Evolutionary conservation across 2,888 invertebrate species (phyloP).

Genomic region (Cephus spinipes): DNA sequence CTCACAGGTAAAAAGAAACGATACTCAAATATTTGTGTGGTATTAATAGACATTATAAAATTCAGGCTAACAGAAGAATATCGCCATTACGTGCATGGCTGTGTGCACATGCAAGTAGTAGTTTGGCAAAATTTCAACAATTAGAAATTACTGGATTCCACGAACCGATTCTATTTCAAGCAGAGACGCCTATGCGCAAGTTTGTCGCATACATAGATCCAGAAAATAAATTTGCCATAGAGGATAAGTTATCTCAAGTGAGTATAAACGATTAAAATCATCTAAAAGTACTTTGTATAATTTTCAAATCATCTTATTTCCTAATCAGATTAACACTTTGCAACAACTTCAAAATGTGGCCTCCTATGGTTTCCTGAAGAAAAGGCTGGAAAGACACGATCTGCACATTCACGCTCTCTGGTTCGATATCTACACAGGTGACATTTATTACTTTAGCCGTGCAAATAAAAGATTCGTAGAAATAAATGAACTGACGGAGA

Average conservation of each 20-base stretch:
- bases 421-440: slow-evolving; percentile 98
- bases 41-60: background rate
- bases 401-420: slow-evolving; percentile 94
- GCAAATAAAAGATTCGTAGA: slow-evolving; percentile 86
- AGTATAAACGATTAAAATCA: slow-evolving; percentile 26
- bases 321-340: slow-evolving; percentile 81
- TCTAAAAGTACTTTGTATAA: background rate
- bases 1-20: slow-evolving; percentile 69
- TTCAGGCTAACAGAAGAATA: slow-evolving; percentile 79
- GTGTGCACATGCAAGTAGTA: slow-evolving; percentile 85
- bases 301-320: slow-evolving; percentile 6
- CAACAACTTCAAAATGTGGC: slow-evolving; percentile 94
- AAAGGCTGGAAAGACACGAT: slow-evolving; percentile 82
- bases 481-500: slow-evolving; percentile 86
- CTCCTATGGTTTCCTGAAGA: slow-evolving; percentile 90
- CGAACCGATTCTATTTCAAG: slow-evolving; percentile 86
- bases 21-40: background rate
- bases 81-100: slow-evolving; percentile 94
- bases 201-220: slow-evolving; percentile 96
- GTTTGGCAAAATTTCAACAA: slow-evolving; percentile 84
- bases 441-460: slow-evolving; percentile 94
- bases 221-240: slow-evolving; percentile 86
- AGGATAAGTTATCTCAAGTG: slow-evolving; percentile 96
- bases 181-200: slow-evolving; percentile 86
- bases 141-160: slow-evolving; percentile 73